Evolutionary conservation across 53 echinoderm and acorn worm genomes (phyloP), one percentile per base, ranked within the genome.

Genomic region (Temnopleurus reevesii): DNA sequence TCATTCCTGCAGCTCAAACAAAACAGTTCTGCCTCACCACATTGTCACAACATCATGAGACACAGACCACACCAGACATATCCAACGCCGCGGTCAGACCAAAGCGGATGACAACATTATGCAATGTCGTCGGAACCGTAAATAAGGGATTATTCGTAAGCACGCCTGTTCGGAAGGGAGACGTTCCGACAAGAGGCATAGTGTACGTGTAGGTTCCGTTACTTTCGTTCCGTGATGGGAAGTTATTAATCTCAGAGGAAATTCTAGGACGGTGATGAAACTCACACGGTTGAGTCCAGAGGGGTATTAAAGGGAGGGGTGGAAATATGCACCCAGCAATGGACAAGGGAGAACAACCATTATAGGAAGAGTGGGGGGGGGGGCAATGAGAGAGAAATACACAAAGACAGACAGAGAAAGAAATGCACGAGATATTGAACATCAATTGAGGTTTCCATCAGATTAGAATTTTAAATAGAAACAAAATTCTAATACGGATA

Each of bases 181-280:
- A 2, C 35, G 7, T 41, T 41, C n/a, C 79, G 10, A 47, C 27
- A 27, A 41, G 18, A 79, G 29, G 49, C 26, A 41, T 21, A 10
- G 28, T 29, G 28, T 46, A 46, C 45, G 79, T 17, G 79, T 79
- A 29, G 79, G 47, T 79, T 79, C 46, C 47, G 28, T 7, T 30
- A 47, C 46, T 49, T 49, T 46, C 49, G 26, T 49, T 47, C 18
- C 5, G 7, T 8, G 30, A 49, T 79, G 79, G 79, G 79, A 79
- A 79, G 79, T 49, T 15, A 79, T 79, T 79, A 79, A 79, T 79
- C 79, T 79, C 24, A 5, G 29, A 12, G 79, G 79, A 49, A 79
- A 79, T 47, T 46, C 49, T 79, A 79, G 79, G 46, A 79, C 28
- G 47, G 79, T 15, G 51, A 51, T 30, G 79, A 79, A 47, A 71